A percentile compares a stretch with the other conserved stretches of the same genome.
These are phyloP conservation scores for Pygoscelis antarcticus DNA, from an alignment of 2,113 vertebrate genomes.

Conservation along the genomic window DNA sequence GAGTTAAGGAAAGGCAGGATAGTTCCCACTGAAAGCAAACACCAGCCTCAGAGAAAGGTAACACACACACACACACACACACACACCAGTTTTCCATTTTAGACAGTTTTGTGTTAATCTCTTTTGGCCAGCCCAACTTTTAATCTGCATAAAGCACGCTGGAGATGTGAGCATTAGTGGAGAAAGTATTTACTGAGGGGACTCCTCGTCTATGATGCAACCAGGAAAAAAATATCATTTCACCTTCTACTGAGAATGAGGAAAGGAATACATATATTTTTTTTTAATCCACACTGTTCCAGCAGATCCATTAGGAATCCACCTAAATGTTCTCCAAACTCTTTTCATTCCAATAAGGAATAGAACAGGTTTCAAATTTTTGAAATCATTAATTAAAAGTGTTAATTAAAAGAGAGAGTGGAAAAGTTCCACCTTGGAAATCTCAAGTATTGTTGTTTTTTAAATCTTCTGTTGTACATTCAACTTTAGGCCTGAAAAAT, in stretches of 20 bases:
- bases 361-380: neutral
- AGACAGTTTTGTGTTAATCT: accelerated
- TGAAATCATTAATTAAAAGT: neutral
- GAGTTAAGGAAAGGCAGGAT: neutral
- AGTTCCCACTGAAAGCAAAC: neutral
- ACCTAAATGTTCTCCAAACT: neutral
- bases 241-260: neutral
- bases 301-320: neutral
- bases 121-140: neutral
- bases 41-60: neutral
- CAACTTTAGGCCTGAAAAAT: neutral
- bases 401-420: neutral
- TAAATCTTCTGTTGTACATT: neutral
- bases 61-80: neutral
- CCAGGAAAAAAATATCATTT: neutral
- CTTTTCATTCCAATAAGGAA: neutral
- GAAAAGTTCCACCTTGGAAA: neutral
- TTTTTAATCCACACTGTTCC: neutral
- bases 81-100: neutral
- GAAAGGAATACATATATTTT: neutral
- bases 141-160: neutral
- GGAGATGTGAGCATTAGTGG: neutral
- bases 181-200: neutral
- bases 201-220: neutral
- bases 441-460: neutral